Evolutionary conservation across 2,113 vertebrate species (phyloP).

Genomic region (Morone saxatilis): DNA sequence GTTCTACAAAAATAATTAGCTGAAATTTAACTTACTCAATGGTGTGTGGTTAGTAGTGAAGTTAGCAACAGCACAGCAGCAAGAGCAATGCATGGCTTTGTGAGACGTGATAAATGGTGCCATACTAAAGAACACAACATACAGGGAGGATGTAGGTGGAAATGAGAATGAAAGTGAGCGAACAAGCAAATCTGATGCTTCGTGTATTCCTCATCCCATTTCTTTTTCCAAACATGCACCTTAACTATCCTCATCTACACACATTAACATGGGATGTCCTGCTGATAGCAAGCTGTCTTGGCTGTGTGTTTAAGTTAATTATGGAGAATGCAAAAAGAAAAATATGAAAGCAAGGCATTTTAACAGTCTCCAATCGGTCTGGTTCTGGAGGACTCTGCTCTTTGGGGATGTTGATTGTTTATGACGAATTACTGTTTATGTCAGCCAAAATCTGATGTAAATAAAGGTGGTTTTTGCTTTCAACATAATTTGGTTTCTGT

Average conservation of each 20-base stretch:
- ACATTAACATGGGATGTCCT: not conserved
- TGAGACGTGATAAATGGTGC: not conserved
- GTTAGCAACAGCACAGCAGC: not conserved
- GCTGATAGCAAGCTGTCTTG: not conserved
- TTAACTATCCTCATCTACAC: not conserved
- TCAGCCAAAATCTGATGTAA: not conserved
- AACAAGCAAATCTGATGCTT: not conserved
- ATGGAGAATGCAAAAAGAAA: not conserved
- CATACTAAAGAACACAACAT: not conserved
- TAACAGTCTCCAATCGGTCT: not conserved
- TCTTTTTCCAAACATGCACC: not conserved
- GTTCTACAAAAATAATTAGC: not conserved
- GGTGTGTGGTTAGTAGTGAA: not conserved
- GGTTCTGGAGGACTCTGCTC: not conserved
- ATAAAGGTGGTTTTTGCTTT: not conserved
- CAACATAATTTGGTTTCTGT: not conserved
- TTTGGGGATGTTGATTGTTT: not conserved
- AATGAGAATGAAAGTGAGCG: not conserved
- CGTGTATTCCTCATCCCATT: not conserved
- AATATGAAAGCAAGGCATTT: not conserved
- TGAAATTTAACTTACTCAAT: not conserved
- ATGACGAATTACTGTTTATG: conserved; percentile 2
- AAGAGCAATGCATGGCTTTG: not conserved
- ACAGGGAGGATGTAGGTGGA: not conserved
- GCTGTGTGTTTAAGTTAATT: not conserved